Percentiles rank a stretch among this genome's conserved stretches.
Conservation (phyloP, 1,140 invertebrate species). For the Aradophagus sp. region DNA sequence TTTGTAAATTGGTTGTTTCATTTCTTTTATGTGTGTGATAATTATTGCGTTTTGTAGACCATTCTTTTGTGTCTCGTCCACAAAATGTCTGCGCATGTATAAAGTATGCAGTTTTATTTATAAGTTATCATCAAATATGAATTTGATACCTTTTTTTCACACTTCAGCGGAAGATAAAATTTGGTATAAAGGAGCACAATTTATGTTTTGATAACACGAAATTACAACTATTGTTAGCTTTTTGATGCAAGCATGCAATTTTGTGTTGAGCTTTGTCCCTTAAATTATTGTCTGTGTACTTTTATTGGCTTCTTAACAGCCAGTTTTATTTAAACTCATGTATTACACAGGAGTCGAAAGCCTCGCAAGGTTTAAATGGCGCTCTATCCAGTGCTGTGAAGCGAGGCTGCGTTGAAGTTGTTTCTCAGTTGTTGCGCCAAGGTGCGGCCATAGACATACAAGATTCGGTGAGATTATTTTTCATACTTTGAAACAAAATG, state of each 20-base stretch:
- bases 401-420: conserved; percentile 71
- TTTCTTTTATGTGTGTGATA: conserved; percentile 40
- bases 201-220: too few species aligned
- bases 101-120: conserved; percentile 23
- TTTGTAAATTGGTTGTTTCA: conserved; percentile 52
- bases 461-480: conserved; percentile 77
- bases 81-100: too few species aligned
- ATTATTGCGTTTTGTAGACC: conserved; percentile 25
- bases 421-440: conserved; percentile 77
- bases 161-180: conserved; percentile 5
- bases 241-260: conserved; percentile 36
- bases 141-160: conserved; percentile 10
- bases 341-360: conserved; percentile 70
- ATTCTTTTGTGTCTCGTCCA: too few species aligned
- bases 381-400: conserved; percentile 72
- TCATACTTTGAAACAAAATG: conserved; percentile 3
- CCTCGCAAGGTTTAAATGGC: conserved; percentile 70
- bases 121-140: conserved; percentile 11
- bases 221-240: too few species aligned
- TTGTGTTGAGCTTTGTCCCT: conserved; percentile 44
- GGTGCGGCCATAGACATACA: conserved; percentile 82
- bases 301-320: conserved; percentile 13
- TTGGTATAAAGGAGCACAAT: too few species aligned
- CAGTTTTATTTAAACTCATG: conserved; percentile 34
- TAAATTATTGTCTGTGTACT: conserved; percentile 40